Evolutionary conservation across 2,888 invertebrate species (phyloP).

Genomic region (Nemurella pictetii): DNA sequence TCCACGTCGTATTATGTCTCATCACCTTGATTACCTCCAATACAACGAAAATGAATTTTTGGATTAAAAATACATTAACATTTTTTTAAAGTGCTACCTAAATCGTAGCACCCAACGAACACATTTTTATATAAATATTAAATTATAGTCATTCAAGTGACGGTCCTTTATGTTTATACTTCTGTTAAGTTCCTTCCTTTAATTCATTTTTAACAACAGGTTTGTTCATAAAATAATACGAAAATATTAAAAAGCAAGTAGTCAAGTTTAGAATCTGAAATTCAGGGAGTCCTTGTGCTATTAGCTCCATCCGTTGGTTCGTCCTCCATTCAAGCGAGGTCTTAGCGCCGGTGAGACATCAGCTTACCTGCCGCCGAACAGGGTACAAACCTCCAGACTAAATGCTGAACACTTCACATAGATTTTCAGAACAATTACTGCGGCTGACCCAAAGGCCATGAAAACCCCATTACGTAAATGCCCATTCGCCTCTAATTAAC

Average conservation of each 20-base stretch:
- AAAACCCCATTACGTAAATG: not conserved
- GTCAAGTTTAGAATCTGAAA: not conserved
- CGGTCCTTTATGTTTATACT: not conserved
- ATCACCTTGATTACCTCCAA: not conserved
- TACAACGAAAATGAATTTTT: not conserved
- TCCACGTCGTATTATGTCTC: not conserved
- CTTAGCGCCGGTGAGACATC: no score
- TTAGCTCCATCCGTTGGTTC: no score
- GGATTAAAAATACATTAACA: conserved; percentile 25
- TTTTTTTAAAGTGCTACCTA: conserved; percentile 13
- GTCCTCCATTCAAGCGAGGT: no score
- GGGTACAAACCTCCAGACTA: no score
- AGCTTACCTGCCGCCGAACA: not conserved
- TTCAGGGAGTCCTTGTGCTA: not conserved
- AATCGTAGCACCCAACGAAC: not conserved
- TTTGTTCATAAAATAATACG: not conserved
- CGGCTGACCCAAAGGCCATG: not conserved
- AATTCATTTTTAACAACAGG: conserved; percentile 26
- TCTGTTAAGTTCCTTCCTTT: not conserved
- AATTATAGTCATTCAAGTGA: not conserved
- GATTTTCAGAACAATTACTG: not conserved
- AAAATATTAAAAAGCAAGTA: not conserved
- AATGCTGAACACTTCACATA: no score
- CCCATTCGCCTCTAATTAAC: not conserved
- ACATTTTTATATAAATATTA: not conserved